Percentiles rank a stretch among this genome's conserved stretches.
Conservation (phyloP, 2,888 invertebrate species). For the Aphidius colemani region DNA sequence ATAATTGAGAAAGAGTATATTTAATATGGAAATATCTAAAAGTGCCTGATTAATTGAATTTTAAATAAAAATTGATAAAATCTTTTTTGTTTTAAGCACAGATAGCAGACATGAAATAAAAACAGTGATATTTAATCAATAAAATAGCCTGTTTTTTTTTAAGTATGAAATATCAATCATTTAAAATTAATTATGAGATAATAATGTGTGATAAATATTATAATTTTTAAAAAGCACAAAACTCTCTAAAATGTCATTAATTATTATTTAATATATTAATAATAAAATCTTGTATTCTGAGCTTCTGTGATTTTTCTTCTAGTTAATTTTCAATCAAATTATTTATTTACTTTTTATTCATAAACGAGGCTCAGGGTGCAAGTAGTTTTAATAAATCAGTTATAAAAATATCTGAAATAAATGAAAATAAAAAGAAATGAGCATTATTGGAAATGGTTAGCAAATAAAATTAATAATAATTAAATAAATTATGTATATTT, state of each 20-base stretch:
- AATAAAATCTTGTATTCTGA: conserved; percentile 39
- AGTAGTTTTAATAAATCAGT: conserved; percentile 29
- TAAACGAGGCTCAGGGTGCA: conserved; percentile 38
- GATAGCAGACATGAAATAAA: not conserved
- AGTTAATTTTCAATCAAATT: not conserved
- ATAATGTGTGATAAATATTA: conserved; percentile 51
- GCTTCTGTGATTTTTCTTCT: conserved; percentile 24
- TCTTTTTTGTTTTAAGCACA: too few relatives aligned
- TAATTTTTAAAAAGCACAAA: too few relatives aligned
- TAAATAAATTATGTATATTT: conserved; percentile 9
- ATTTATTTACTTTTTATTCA: conserved; percentile 1
- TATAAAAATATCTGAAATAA: conserved; percentile 24
- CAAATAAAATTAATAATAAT: conserved; percentile 14
- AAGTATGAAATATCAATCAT: conserved; percentile 26
- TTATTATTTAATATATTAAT: conserved; percentile 42
- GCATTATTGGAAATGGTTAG: conserved; percentile 17
- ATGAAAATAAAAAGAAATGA: conserved; percentile 26
- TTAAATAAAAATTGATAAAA: too few relatives aligned
- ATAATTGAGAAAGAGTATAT: conserved; percentile 5
- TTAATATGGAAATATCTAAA: conserved; percentile 2
- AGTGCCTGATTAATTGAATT: not conserved
- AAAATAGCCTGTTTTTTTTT: not conserved
- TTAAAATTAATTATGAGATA: conserved; percentile 47
- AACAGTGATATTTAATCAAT: not conserved
- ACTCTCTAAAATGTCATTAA: conserved; percentile 40